A percentile compares a stretch with the other conserved stretches of the same genome.
Conservation (phyloP, 2,113 vertebrate species). For the Catharus minimus region DNA sequence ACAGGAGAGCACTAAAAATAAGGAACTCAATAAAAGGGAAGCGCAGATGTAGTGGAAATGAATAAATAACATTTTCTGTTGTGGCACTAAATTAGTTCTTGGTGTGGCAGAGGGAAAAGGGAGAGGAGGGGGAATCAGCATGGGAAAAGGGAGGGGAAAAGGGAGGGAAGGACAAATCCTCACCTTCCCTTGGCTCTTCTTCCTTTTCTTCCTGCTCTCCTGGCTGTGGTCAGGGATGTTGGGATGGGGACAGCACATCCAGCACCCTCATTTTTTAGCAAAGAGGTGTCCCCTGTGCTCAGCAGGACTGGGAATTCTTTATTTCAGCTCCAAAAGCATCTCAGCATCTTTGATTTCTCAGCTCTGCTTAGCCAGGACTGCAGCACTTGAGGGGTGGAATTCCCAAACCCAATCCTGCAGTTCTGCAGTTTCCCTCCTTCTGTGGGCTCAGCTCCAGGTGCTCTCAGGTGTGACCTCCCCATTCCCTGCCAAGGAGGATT, state of each 20-base stretch:
- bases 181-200: neutral
- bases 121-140: neutral
- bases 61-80: neutral
- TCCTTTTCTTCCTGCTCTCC: neutral
- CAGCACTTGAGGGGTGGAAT: neutral
- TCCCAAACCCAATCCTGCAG: neutral
- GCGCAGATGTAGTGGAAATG: neutral
- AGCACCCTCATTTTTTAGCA: neutral
- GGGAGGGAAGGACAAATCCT: neutral
- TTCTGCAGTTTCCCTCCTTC: neutral
- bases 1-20: neutral
- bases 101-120: neutral
- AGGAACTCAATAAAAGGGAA: neutral
- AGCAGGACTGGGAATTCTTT: neutral
- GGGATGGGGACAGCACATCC: neutral
- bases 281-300: neutral
- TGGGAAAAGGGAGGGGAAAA: neutral
- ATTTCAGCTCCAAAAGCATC: neutral
- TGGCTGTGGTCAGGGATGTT: neutral
- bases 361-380: neutral
- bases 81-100: neutral
- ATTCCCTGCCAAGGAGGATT: neutral
- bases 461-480: neutral
- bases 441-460: neutral
- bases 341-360: neutral